Percentiles rank a stretch among this genome's conserved stretches.
These are phyloP conservation scores for Holothuria scabra DNA, from an alignment of 53 echinoderm and acorn worm genomes.

Conservation along the genomic window DNA sequence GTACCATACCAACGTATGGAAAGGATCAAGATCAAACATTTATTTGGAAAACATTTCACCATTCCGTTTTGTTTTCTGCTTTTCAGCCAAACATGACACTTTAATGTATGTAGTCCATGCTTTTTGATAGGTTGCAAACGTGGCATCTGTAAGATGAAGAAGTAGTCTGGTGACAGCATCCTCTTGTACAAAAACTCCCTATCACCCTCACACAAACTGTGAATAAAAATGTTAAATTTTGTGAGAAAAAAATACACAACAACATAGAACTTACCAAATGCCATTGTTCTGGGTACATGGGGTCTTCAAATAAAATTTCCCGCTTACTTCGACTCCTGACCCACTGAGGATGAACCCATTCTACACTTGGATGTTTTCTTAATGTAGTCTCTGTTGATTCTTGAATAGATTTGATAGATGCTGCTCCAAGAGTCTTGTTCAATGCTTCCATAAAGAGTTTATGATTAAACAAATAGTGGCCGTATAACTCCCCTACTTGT, in stretches of 20 bases:
- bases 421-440: constrained; percentile 58
- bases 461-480: constrained; percentile 88
- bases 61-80: too few species aligned
- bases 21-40: too few species aligned
- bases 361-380: constrained; percentile 57
- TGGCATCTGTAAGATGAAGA: too few species aligned
- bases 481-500: constrained; percentile 86
- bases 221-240: neutral
- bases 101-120: too few species aligned
- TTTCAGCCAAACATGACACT: too few species aligned
- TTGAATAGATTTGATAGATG: constrained; percentile 59
- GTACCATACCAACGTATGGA: too few species aligned
- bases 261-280: constrained; percentile 75
- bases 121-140: too few species aligned
- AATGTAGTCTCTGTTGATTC: constrained; percentile 64
- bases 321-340: constrained; percentile 81
- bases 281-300: constrained; percentile 81
- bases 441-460: constrained; percentile 75
- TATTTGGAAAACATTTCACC: too few species aligned
- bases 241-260: neutral
- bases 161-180: too few species aligned
- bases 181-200: too few species aligned
- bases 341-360: constrained; percentile 91
- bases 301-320: constrained; percentile 68
- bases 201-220: too few species aligned